Conservation (phyloP, 2,113 vertebrate species). For the Gallinago paraguaiae region DNA sequence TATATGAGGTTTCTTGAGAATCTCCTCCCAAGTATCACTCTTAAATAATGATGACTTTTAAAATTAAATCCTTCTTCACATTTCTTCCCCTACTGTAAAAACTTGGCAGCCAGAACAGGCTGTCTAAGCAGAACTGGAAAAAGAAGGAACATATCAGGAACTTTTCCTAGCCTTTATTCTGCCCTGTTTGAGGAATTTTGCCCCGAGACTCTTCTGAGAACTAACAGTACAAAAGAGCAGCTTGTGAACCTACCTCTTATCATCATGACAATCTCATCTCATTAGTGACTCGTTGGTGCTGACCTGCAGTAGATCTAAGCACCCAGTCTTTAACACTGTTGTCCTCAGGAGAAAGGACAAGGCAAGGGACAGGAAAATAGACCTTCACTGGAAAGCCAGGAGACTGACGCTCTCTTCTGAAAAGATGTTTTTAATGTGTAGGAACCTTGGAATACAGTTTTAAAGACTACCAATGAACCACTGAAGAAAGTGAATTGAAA, state of each 20-base stretch:
- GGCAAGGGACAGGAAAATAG: background rate
- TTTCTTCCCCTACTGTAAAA: background rate
- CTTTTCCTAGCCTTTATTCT: background rate
- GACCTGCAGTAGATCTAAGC: background rate
- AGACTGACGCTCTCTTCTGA: background rate
- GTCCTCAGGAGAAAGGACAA: background rate
- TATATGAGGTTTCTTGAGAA: background rate
- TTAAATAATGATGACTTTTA: background rate
- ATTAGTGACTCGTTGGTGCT: background rate
- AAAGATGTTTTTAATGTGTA: background rate
- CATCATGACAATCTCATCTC: background rate
- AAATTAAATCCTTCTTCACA: background rate
- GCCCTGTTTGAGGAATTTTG: background rate
- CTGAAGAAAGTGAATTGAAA: background rate
- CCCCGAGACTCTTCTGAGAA: background rate
- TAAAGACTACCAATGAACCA: background rate
- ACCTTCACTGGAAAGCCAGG: background rate
- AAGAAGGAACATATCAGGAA: background rate
- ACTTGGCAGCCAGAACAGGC: background rate
- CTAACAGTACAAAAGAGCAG: background rate
- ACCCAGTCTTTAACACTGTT: rapidly evolving
- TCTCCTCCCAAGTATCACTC: background rate
- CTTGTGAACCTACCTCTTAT: background rate
- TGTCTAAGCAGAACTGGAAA: background rate
- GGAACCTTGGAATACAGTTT: background rate